Conservation (phyloP, 2,797 vertebrate species). For the Paguma larvata region DNA sequence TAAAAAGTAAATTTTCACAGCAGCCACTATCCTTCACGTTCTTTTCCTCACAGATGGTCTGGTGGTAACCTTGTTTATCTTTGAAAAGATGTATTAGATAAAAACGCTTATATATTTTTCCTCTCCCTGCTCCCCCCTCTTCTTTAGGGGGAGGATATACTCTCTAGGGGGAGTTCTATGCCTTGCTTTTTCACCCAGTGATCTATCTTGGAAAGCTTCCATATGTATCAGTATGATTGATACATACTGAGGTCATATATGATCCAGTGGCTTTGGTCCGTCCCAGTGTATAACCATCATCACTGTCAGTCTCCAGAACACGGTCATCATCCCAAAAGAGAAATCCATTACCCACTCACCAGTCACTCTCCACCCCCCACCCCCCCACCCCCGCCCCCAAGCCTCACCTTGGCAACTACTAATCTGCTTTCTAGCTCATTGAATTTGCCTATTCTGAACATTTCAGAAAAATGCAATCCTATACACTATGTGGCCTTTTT, state of each 20-base stretch:
- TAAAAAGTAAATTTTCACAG: not conserved
- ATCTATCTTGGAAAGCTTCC: not conserved
- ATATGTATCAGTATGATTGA: not conserved
- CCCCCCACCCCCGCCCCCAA: too few relatives aligned
- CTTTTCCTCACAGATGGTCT: not conserved
- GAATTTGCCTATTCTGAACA: not conserved
- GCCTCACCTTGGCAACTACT: not conserved
- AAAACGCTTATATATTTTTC: not conserved
- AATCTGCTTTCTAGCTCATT: not conserved
- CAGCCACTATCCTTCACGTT: not conserved
- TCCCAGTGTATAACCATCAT: not conserved
- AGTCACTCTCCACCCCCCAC: not conserved
- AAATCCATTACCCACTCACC: not conserved
- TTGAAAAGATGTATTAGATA: not conserved
- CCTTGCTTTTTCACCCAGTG: slow-evolving; percentile 17
- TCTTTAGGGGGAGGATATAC: not conserved
- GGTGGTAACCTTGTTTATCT: not conserved
- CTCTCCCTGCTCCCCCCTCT: not conserved
- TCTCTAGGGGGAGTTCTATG: not conserved
- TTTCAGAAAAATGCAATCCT: not conserved
- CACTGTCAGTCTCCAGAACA: not conserved
- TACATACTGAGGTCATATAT: not conserved
- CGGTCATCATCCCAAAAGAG: not conserved
- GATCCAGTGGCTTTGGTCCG: not conserved
- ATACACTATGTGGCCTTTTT: not conserved